Conservation (phyloP, 2,888 invertebrate species). For the Lasioglossum lativentre region DNA sequence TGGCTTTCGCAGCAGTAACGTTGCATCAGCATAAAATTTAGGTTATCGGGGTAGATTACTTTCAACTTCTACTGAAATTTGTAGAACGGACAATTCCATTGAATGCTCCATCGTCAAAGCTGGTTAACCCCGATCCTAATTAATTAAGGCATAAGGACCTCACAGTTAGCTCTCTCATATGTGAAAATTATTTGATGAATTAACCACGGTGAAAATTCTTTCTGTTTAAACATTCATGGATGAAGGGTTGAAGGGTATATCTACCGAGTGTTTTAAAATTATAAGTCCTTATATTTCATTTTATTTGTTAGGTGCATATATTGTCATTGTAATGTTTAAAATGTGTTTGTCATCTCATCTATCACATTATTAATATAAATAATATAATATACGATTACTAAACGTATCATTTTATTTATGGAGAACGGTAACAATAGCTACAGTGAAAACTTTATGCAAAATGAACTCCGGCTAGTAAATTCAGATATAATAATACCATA, state of each 20-base stretch:
- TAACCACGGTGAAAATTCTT: not conserved
- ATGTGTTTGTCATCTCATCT: not conserved
- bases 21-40: not conserved
- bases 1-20: not conserved
- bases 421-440: not conserved
- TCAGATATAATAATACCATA: not conserved
- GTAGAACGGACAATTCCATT: not conserved
- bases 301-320: not conserved
- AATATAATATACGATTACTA: not conserved
- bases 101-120: not conserved
- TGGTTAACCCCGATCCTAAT: not conserved
- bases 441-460: not conserved
- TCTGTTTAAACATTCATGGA: not conserved
- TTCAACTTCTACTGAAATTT: not conserved
- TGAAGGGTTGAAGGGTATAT: not conserved
- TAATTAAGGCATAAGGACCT: not conserved
- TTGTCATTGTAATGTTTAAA: not conserved
- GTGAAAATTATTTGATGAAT: not conserved
- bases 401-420: not conserved
- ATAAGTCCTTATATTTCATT: no score
- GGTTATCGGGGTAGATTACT: not conserved
- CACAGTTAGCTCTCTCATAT: not conserved
- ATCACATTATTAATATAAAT: not conserved
- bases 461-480: not conserved
- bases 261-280: no score